These are phyloP conservation scores for Lepidochrysops patricia DNA, from an alignment of 2,888 invertebrate species.

Conservation along the genomic window DNA sequence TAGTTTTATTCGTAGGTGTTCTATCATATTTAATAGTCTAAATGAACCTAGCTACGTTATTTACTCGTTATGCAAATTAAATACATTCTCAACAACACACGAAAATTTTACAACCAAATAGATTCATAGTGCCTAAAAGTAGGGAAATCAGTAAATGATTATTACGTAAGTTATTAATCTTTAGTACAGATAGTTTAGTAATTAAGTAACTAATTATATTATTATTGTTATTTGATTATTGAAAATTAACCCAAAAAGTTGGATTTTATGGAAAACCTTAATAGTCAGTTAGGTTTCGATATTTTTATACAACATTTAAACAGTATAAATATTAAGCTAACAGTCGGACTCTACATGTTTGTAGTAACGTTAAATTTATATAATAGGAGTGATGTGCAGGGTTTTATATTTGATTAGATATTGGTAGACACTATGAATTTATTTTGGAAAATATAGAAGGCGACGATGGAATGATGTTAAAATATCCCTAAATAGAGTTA, in stretches of 20 bases:
- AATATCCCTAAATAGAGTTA: background rate
- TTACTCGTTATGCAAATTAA: slow-evolving; percentile 17
- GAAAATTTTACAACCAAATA: background rate
- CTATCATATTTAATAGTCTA: background rate
- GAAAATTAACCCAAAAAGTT: no score
- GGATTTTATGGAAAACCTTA: no score
- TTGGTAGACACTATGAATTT: background rate
- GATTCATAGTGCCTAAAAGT: background rate
- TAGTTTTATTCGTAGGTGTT: no score
- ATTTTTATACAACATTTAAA: no score
- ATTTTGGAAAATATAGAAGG: background rate
- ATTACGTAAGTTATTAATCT: no score
- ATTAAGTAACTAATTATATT: no score
- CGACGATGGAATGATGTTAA: background rate
- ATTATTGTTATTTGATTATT: no score
- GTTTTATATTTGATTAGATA: background rate
- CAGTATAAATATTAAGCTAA: background rate
- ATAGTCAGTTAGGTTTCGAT: no score
- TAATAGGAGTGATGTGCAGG: background rate
- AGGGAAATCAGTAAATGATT: no score
- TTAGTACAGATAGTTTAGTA: no score
- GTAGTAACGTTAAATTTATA: no score
- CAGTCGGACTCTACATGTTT: background rate
- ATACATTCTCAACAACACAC: background rate
- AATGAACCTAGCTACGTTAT: slow-evolving; percentile 12